These are phyloP conservation scores for Protosalanx chinensis DNA, from an alignment of 2,797 vertebrate genomes.

Conservation along the genomic window DNA sequence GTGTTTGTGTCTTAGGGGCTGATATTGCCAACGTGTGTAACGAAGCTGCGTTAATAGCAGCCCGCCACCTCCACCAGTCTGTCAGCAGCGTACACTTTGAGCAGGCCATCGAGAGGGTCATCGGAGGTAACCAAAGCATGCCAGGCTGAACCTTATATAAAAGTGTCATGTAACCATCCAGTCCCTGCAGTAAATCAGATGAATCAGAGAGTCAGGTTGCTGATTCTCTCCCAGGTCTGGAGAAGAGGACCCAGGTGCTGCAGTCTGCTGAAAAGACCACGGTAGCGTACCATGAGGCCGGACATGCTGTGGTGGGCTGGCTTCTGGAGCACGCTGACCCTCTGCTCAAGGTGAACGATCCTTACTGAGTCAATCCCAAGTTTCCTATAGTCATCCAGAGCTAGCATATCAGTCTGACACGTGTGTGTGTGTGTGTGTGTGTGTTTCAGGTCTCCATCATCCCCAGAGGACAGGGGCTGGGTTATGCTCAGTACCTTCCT, in stretches of 20 bases:
- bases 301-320: slow-evolving; percentile 66
- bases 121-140: slow-evolving; percentile 49
- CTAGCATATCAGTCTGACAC: not conserved
- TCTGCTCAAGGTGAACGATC: slow-evolving; percentile 58
- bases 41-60: slow-evolving; percentile 64
- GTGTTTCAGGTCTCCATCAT: slow-evolving; percentile 63
- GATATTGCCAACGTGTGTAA: slow-evolving; percentile 68
- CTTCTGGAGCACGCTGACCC: slow-evolving; percentile 65
- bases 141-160: not conserved
- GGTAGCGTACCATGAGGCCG: slow-evolving; percentile 64
- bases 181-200: not conserved
- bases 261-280: slow-evolving; percentile 63
- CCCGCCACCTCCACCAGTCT: slow-evolving; percentile 49
- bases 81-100: slow-evolving; percentile 61
- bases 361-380: not conserved
- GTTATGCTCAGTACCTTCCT: slow-evolving; percentile 63
- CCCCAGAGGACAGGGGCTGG: slow-evolving; percentile 59
- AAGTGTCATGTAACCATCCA: not conserved
- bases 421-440: not conserved
- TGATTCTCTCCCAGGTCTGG: slow-evolving; percentile 50
- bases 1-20: slow-evolving; percentile 52
- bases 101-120: slow-evolving; percentile 65
- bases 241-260: slow-evolving; percentile 69
- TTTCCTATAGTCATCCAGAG: not conserved
- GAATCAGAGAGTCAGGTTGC: not conserved